Base-by-base conservation (phyloP, 2,113 vertebrate species). In the Fregetta grallaria region DNA sequence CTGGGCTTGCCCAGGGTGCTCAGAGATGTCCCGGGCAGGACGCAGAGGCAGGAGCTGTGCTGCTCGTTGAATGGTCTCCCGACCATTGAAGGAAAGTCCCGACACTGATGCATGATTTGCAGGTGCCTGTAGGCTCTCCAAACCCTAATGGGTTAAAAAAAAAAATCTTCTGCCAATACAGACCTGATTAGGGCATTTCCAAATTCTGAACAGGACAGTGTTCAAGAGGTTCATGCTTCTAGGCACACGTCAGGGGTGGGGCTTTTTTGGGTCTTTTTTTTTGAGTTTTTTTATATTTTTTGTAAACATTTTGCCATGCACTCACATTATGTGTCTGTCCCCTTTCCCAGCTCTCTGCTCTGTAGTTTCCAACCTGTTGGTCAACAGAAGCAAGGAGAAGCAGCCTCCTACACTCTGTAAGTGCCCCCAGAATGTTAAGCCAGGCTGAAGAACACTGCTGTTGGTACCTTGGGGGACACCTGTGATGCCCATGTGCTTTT, bases 31-130 rank as follows among this genome's bases (percentile, higher is more conserved):
- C 29, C 0, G 3, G 49, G 53, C 15, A 12, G 42, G 21, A 49
- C 25, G 12, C 45, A 25, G 40, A 30, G 62, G 66, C 58, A 47
- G 55, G 53, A 56, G 19, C 32, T 68, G 32, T 15, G 42, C 40
- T n/a, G 15, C n/a, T 23, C 0, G 0, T 15, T 32, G 15, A 6
- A 15, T 13, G 38, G 23, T 67, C 15, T 88, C 40, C 58, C 1
- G 5, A 45, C n/a, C 53, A 6, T 2, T 13, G 30, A 16, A 21
- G 13, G 13, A 7, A 65, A 16, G 3, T 38, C 44, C 15, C 0
- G 1, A 52, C 25, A 3, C 17, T 10, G 25, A 13, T 26, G 9
- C 10, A 18, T 0, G 2, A 13, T 30, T 29, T 53, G 25, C 34
- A 59, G 40, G 74, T 20, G 17, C 21, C 53, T 0, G 1, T 7